These are phyloP conservation scores for Tryphoninae sp. DNA, from an alignment of 2,888 invertebrate species.

Conservation along the genomic window DNA sequence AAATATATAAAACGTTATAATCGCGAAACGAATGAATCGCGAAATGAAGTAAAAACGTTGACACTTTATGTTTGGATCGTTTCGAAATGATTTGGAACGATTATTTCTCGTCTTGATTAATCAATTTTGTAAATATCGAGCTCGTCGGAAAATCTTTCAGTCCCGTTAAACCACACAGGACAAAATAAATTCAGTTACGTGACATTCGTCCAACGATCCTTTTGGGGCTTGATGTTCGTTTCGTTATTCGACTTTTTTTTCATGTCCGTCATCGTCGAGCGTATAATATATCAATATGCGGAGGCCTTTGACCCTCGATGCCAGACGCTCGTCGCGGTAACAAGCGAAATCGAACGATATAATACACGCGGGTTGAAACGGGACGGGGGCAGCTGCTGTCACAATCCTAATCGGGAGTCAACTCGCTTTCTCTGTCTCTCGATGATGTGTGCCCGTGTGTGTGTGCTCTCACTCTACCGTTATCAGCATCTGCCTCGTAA, in stretches of 20 bases:
- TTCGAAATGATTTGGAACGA: too few relatives aligned
- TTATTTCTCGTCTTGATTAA: too few relatives aligned
- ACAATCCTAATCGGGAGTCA: constrained; percentile 64
- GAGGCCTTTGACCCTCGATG: constrained; percentile 75
- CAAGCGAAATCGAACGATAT: constrained; percentile 69
- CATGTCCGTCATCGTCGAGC: not conserved
- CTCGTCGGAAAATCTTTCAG: too few relatives aligned
- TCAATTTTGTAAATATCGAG: too few relatives aligned
- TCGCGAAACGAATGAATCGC: too few relatives aligned
- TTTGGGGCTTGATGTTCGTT: not conserved
- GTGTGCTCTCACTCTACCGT: constrained; percentile 68
- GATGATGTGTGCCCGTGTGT: constrained; percentile 21
- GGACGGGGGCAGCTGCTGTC: constrained; percentile 72
- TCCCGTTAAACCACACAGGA: too few relatives aligned
- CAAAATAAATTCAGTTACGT: not conserved
- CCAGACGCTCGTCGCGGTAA: constrained; percentile 57
- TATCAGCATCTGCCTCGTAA: constrained; percentile 78
- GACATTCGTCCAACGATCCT: not conserved
- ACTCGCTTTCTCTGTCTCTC: constrained; percentile 52
- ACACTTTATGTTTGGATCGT: too few relatives aligned
- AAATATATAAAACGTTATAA: too few relatives aligned
- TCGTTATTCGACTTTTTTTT: not conserved
- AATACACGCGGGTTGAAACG: constrained; percentile 34
- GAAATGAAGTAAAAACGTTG: too few relatives aligned
- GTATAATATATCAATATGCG: not conserved